phyloP scores from a whole-genome alignment of 2,888 invertebrate species.

The Unio delphinus region DNA sequence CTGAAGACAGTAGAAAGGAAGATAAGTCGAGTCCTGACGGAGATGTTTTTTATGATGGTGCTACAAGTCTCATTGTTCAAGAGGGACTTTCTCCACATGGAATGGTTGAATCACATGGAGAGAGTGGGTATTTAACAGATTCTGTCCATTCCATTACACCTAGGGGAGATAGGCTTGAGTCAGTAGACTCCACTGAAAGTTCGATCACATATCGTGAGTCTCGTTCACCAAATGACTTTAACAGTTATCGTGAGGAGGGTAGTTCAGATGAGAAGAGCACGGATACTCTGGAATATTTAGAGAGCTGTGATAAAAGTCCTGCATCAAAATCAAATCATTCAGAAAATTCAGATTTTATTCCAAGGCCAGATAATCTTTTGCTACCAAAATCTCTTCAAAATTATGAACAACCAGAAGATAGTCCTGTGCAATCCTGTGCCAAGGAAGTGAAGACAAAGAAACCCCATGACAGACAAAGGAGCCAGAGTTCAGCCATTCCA shows the following conservation, averaged over 20 bases:
- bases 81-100: no score
- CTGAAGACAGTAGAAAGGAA: no score
- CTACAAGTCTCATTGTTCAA: no score
- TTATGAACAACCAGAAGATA: conserved; percentile 18
- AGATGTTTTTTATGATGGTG: no score
- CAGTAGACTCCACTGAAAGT: conserved; percentile 8
- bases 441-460: conserved; percentile 2
- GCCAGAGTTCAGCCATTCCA: conserved; percentile 42
- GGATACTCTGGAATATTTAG: conserved; percentile 9
- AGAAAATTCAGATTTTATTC: conserved; percentile 4
- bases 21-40: no score
- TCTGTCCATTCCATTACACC: conserved; percentile 20
- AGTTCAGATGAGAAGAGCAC: conserved; percentile 14
- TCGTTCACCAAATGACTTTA: conserved; percentile 4
- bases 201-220: background rate
- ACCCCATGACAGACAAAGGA: conserved; percentile 17
- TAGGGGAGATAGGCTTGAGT: conserved; percentile 13
- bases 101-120: conserved; percentile 25
- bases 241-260: conserved; percentile 1
- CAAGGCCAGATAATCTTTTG: conserved; percentile 49
- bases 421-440: conserved; percentile 1
- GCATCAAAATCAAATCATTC: conserved; percentile 3
- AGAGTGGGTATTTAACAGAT: conserved; percentile 38
- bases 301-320: conserved; percentile 10
- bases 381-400: conserved; percentile 33